Evolutionary conservation across 64 coral and sea anemone species (phyloP).

Genomic region (Stylophora pistillata): DNA sequence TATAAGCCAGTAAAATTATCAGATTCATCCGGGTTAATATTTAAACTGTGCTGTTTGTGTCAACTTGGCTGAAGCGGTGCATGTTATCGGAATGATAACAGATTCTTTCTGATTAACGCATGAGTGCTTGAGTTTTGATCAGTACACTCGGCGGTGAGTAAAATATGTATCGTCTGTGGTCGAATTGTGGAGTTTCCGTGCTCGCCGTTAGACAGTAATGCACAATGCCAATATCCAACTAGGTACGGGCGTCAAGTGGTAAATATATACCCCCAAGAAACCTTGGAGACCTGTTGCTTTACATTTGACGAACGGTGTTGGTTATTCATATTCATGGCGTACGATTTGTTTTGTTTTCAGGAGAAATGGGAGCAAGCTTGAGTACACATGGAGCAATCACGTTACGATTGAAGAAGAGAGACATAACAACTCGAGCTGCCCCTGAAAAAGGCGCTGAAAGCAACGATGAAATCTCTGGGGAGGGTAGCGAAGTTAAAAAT

Average conservation of each 20-base stretch:
- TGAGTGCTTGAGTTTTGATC: background rate
- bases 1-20: background rate
- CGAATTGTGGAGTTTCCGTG: background rate
- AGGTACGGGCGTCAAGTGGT: background rate
- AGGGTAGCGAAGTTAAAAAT: conserved; percentile 12
- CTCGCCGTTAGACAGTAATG: background rate
- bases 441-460: background rate
- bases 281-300: conserved; percentile 28
- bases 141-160: background rate
- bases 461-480: background rate
- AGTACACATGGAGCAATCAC: conserved; percentile 30
- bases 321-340: conserved; percentile 13
- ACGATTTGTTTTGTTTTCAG: conserved; percentile 44
- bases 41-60: conserved; percentile 9
- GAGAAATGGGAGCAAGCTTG: conserved; percentile 73
- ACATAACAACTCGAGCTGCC: background rate
- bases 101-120: conserved; percentile 4
- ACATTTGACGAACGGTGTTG: background rate
- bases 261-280: background rate
- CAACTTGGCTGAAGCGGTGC: background rate
- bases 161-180: conserved; percentile 1
- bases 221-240: conserved; percentile 10
- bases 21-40: background rate
- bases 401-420: conserved; percentile 49
- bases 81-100: conserved; percentile 29